Percentiles rank a stretch among this genome's conserved stretches.
phyloP scores from a whole-genome alignment of 2,113 vertebrate species.

The Marmota flaviventris region DNA sequence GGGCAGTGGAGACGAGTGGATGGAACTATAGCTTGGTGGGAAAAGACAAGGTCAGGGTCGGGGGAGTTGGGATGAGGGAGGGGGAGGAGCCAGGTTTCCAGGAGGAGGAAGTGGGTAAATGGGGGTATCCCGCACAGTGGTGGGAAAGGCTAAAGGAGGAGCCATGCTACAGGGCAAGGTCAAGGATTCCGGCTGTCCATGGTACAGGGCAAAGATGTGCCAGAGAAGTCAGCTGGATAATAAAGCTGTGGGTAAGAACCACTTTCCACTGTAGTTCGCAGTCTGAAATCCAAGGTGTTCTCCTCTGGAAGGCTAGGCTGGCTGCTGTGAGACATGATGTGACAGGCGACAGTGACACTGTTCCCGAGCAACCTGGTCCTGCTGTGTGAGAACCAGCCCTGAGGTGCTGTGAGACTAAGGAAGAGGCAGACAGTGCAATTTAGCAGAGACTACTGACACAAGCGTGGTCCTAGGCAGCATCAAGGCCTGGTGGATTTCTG shows the following conservation, averaged over 20 bases:
- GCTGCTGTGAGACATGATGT: not conserved
- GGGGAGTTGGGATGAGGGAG: too few species aligned
- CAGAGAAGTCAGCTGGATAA: not conserved
- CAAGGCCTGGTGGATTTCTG: not conserved
- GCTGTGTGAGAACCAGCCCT: not conserved
- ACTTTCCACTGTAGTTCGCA: not conserved
- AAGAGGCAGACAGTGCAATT: not conserved
- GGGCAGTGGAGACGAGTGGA: not conserved
- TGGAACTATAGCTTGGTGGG: not conserved
- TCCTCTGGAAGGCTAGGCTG: not conserved
- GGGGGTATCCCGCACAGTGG: too few species aligned
- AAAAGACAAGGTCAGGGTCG: not conserved
- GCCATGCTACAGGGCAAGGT: not conserved
- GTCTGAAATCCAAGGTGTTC: not conserved
- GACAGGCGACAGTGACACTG: not conserved
- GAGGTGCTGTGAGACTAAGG: not conserved
- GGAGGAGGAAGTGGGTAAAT: not conserved
- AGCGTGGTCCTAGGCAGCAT: not conserved
- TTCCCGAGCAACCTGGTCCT: not conserved
- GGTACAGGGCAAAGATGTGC: not conserved
- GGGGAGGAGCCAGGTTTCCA: not conserved
- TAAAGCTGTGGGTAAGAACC: not conserved
- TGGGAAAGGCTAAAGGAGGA: not conserved
- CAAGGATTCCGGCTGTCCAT: not conserved
- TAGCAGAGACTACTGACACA: not conserved